A percentile compares a stretch with the other conserved stretches of the same genome.
Evolutionary conservation across 2,888 invertebrate species (phyloP).

Genomic region (Agapostemon virescens): DNA sequence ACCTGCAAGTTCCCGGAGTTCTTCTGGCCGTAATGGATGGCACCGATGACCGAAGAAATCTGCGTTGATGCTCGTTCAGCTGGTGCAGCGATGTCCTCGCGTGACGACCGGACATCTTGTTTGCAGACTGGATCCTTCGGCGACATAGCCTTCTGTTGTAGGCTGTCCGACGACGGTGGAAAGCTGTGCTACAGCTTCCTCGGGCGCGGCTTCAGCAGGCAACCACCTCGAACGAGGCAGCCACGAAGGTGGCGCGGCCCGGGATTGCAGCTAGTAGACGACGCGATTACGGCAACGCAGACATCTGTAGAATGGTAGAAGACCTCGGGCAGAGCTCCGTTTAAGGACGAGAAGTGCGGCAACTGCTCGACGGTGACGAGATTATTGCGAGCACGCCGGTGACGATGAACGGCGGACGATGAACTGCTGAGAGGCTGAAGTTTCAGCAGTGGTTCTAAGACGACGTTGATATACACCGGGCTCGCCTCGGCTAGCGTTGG

Average conservation of each 20-base stretch:
- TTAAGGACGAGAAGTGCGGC: slow-evolving; percentile 42
- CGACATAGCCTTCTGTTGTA: background rate
- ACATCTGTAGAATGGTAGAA: slow-evolving; percentile 44
- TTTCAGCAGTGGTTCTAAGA: slow-evolving; percentile 63
- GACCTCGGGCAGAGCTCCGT: slow-evolving; percentile 38
- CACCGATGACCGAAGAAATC: slow-evolving; percentile 16
- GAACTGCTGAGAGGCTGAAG: slow-evolving; percentile 56
- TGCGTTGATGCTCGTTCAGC: slow-evolving; percentile 14
- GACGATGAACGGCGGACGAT: slow-evolving; percentile 45
- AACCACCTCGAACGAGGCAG: slow-evolving; percentile 57
- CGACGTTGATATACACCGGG: slow-evolving; percentile 61
- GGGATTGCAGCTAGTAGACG: slow-evolving; percentile 28
- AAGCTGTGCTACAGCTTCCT: slow-evolving; percentile 52
- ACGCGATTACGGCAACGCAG: slow-evolving; percentile 40
- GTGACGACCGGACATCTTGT: background rate
- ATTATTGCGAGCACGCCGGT: slow-evolving; percentile 51
- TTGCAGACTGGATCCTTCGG: background rate
- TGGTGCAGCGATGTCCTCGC: slow-evolving; percentile 7
- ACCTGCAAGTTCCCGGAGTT: slow-evolving; percentile 41
- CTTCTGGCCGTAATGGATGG: slow-evolving; percentile 1
- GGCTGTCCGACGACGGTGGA: slow-evolving; percentile 19
- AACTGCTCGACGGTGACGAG: slow-evolving; percentile 51
- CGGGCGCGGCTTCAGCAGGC: slow-evolving; percentile 17
- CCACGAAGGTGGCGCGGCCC: slow-evolving; percentile 3
- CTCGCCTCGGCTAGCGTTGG: slow-evolving; percentile 70